A percentile compares a stretch with the other conserved stretches of the same genome.
phyloP scores from a whole-genome alignment of 2,888 invertebrate genomes.

The Erannis defoliaria region DNA sequence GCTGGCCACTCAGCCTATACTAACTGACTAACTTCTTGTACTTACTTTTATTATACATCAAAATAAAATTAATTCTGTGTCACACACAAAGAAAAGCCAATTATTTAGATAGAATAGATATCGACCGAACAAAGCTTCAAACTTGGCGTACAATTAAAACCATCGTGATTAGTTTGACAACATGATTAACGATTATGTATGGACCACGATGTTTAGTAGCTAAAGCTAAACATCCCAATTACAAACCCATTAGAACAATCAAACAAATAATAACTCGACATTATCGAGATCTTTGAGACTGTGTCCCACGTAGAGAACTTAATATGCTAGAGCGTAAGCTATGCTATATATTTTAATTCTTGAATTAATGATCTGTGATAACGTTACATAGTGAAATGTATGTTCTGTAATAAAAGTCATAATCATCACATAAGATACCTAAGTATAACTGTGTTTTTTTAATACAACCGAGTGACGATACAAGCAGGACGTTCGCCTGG shows the following conservation, averaged over 20 bases:
- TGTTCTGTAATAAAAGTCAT: too few relatives aligned
- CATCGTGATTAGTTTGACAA: conserved; percentile 30
- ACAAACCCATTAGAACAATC: conserved; percentile 33
- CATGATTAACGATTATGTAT: conserved; percentile 21
- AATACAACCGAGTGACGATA: too few relatives aligned
- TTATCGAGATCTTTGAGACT: conserved; percentile 26
- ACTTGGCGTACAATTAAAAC: conserved; percentile 12
- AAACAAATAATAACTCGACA: conserved; percentile 30
- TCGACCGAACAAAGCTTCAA: not conserved
- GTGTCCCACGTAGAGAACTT: not conserved
- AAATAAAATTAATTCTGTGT: too few relatives aligned
- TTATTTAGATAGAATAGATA: conserved; percentile 2
- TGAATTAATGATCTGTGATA: too few relatives aligned
- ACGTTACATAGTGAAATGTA: too few relatives aligned
- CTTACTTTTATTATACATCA: too few relatives aligned
- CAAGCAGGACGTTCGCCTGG: too few relatives aligned
- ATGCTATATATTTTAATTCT: not conserved
- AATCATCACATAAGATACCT: too few relatives aligned
- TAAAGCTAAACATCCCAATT: conserved; percentile 35
- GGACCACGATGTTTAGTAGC: conserved; percentile 27
- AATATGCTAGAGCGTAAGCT: not conserved
- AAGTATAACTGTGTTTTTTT: too few relatives aligned
- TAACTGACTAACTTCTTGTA: too few relatives aligned
- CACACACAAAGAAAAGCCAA: not conserved
- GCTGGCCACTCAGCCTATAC: too few relatives aligned